These are phyloP conservation scores for Meiosimyza platycephala DNA, from an alignment of 2,888 invertebrate species.

Conservation along the genomic window DNA sequence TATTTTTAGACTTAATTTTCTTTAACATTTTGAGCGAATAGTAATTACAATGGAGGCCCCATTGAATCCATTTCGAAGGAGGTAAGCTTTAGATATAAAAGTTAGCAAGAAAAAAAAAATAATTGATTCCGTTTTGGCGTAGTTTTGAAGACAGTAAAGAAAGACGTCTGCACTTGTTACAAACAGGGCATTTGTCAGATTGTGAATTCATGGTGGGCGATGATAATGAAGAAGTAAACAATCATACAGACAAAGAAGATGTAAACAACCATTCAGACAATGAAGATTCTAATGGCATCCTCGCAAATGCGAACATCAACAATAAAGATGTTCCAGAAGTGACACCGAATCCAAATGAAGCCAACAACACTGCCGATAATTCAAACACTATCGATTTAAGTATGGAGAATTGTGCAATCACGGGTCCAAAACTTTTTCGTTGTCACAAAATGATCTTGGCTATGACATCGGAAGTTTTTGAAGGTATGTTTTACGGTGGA, in stretches of 20 bases:
- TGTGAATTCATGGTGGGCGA: constrained; percentile 46
- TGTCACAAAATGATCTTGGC: constrained; percentile 48
- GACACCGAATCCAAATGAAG: neutral
- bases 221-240: constrained; percentile 25
- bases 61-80: neutral
- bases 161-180: constrained; percentile 49
- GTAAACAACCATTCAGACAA: neutral
- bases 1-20: no score
- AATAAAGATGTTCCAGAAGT: no score
- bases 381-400: neutral
- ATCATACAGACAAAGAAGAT: neutral
- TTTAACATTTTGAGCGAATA: no score
- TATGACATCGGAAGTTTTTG: constrained; percentile 50
- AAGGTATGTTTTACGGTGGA: constrained; percentile 42
- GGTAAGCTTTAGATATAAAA: neutral
- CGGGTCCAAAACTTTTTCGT: constrained; percentile 35
- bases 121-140: neutral
- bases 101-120: neutral
- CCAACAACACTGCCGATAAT: constrained; percentile 6
- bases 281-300: neutral
- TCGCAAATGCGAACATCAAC: no score
- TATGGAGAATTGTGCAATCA: no score
- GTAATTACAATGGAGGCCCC: no score
- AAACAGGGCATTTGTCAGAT: constrained; percentile 46
- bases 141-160: constrained; percentile 49